phyloP scores from a whole-genome alignment of 2,888 invertebrate species.

The Sepioteuthis lessoniana region DNA sequence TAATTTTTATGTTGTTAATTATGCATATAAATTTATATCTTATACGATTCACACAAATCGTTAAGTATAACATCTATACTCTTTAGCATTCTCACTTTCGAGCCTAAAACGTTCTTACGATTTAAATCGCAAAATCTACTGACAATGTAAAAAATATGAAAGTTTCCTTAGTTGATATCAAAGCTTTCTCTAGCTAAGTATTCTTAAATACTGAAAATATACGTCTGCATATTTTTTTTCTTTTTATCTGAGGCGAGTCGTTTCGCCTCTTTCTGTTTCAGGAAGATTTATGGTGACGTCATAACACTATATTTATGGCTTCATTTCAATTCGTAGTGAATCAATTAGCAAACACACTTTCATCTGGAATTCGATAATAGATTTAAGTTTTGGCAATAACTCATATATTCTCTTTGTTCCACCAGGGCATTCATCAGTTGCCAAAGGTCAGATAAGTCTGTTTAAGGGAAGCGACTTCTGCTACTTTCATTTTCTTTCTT shows the following conservation, averaged over 20 bases:
- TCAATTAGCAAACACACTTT: constrained; percentile 13
- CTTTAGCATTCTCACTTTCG: too few relatives aligned
- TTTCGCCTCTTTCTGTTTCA: not conserved
- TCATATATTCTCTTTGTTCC: not conserved
- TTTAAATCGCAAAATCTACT: too few relatives aligned
- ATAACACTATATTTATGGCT: not conserved
- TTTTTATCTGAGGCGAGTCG: not conserved
- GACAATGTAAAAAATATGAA: too few relatives aligned
- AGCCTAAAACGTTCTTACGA: too few relatives aligned
- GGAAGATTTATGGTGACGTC: not conserved
- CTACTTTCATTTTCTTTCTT: not conserved
- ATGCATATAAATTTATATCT: too few relatives aligned
- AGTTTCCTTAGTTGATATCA: too few relatives aligned
- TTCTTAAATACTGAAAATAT: too few relatives aligned
- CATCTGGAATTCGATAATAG: constrained; percentile 10
- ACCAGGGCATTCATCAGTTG: not conserved
- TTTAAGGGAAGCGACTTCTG: not conserved
- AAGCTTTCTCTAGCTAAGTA: too few relatives aligned
- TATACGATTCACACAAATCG: too few relatives aligned
- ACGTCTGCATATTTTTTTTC: too few relatives aligned
- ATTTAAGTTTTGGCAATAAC: not conserved
- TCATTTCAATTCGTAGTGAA: not conserved
- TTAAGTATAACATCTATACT: too few relatives aligned
- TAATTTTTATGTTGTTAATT: too few relatives aligned
- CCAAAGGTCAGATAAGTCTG: not conserved